Evolutionary conservation across 2,113 vertebrate species (phyloP).

Genomic region (Euleptes europaea): DNA sequence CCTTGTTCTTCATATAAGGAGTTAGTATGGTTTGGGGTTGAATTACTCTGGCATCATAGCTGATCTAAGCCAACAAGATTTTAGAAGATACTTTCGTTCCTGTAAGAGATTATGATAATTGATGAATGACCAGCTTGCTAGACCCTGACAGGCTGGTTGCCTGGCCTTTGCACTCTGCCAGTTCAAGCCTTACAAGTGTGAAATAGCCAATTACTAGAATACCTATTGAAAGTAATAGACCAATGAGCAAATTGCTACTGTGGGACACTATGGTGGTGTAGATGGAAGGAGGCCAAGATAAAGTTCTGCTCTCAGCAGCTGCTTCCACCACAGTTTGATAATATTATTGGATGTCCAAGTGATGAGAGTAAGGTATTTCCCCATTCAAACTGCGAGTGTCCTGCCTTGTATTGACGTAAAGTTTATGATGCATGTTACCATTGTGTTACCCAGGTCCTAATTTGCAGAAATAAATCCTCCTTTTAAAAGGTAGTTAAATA

Average conservation of each 20-base stretch:
- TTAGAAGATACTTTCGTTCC: conserved; percentile 79
- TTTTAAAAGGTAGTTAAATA: conserved; percentile 96
- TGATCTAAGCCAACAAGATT: conserved; percentile 80
- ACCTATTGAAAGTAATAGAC: conserved; percentile 92
- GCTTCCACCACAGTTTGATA: conserved; percentile 69
- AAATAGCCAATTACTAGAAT: conserved; percentile 98
- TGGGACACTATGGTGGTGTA: conserved; percentile 76
- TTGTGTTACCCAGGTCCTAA: conserved; percentile 90
- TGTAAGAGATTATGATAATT: conserved; percentile 92
- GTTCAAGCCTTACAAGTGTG: conserved; percentile 96
- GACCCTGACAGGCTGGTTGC: conserved; percentile 90
- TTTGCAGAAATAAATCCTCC: conserved; percentile 93
- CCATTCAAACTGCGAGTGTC: conserved; percentile 75
- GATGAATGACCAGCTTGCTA: conserved; percentile 85
- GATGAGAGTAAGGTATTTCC: conserved; percentile 76
- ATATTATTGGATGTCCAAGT: conserved; percentile 70
- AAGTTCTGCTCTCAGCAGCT: conserved; percentile 88
- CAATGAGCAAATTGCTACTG: conserved; percentile 94
- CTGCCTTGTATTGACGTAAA: conserved; percentile 91
- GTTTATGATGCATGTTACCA: conserved; percentile 95
- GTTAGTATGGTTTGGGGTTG: conserved; percentile 54
- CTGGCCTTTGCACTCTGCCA: conserved; percentile 94
- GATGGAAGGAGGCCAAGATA: conserved; percentile 83
- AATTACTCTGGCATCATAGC: conserved; percentile 58
- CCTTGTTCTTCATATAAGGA: conserved; percentile 57